Evolutionary conservation across 2,113 vertebrate genomes (phyloP), one percentile per base, ranked within the genome.

Genomic region (Salvelinus fontinalis): DNA sequence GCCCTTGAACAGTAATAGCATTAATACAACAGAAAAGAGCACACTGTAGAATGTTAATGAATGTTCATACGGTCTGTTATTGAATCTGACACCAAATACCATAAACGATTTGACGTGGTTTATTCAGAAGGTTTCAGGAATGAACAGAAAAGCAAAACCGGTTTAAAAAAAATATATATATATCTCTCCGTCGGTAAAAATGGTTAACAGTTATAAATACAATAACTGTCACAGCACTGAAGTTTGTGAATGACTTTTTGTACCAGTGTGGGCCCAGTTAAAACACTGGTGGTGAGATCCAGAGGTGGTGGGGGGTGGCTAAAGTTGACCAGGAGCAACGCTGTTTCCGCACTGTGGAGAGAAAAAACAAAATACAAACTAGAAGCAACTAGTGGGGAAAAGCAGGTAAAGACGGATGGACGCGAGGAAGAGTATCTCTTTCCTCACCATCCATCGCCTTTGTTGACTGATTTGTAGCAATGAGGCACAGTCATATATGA

Each of bases 201-300:
- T 65, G 75, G 51, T 77, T 70, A 69, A 87, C 79, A 81, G 70
- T 77, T 79, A 85, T 73, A 86, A 89, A 88, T 76, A 90, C 75
- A 84, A 64, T 54, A 64, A 87, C 81, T 29, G 85, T 75, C 83
- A 90, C 86, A 80, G 81, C 85, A 89, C 84, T 83, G 79, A 85
- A 64, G 76, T 29, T 78, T 80, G 76, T 78, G 78, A 70, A 80
- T 59, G 12, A 69, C 9, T 44, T 14, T 11, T 49, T 34, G 66
- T 74, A 3, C 59, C 68, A 31, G 71, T 8, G 54, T 27, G 29
- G 48, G 48, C 79, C 74, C 71, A 85, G 74, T 78, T 75, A 71
- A 74, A 76, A 71, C 76, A 76, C 64, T 79, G 76, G 60, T 64
- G 74, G 73, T 67, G 64, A 77, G 76, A 79, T 69, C 44, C 13